A percentile compares a stretch with the other conserved stretches of the same genome.
These are phyloP conservation scores for Aphrophora alni DNA, from an alignment of 2,888 invertebrate genomes.

Conservation along the genomic window DNA sequence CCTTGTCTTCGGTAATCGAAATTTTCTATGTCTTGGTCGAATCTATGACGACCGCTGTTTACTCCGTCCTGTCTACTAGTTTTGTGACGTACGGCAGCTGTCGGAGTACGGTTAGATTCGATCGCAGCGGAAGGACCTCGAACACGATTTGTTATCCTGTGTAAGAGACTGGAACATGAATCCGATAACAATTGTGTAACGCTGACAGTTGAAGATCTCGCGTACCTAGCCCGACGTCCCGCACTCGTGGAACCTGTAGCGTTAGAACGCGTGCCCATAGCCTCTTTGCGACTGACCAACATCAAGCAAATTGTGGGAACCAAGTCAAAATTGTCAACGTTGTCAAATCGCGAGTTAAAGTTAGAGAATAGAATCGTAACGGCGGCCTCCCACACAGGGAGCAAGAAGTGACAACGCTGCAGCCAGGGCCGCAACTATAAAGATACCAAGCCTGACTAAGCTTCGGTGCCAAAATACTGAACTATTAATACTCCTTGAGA, in stretches of 20 bases:
- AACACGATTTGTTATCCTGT: slow-evolving; percentile 74
- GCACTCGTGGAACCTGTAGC: slow-evolving; percentile 14
- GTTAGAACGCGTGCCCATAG: slow-evolving; percentile 36
- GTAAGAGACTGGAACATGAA: slow-evolving; percentile 85
- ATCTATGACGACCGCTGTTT: not conserved
- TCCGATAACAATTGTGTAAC: slow-evolving; percentile 86
- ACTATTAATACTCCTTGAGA: slow-evolving; percentile 38
- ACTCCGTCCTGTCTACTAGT: not conserved
- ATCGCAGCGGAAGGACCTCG: slow-evolving; percentile 73
- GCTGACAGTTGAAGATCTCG: slow-evolving; percentile 79
- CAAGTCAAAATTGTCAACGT: slow-evolving; percentile 2
- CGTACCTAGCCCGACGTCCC: slow-evolving; percentile 72
- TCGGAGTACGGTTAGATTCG: slow-evolving; percentile 55
- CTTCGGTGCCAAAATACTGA: slow-evolving; percentile 36
- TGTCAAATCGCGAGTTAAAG: slow-evolving; percentile 2
- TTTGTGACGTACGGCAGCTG: slow-evolving; percentile 51
- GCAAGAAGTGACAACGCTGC: slow-evolving; percentile 31
- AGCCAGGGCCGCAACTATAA: slow-evolving; percentile 35
- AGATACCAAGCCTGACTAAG: slow-evolving; percentile 35
- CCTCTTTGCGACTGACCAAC: slow-evolving; percentile 2
- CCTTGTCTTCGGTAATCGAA: not conserved
- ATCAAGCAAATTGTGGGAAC: not conserved
- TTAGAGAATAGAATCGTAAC: not conserved
- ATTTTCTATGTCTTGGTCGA: slow-evolving; percentile 18
- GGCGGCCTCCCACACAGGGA: slow-evolving; percentile 29